These are phyloP conservation scores for Anadara kagoshimensis DNA, from an alignment of 1,140 invertebrate species.

Conservation along the genomic window DNA sequence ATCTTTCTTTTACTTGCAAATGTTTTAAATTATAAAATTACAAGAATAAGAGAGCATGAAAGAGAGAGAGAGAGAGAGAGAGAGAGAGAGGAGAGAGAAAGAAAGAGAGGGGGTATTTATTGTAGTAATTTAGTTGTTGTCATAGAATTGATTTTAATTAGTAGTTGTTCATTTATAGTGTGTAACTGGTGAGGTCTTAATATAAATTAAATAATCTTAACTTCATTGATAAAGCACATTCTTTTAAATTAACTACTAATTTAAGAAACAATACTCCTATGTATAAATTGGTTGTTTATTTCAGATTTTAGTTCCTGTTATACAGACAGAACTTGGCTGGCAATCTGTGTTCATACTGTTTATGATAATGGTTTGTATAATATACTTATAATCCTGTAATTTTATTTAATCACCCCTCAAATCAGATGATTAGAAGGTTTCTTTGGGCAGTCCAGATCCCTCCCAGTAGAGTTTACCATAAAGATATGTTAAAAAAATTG, in stretches of 20 bases:
- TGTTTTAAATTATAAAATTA: too few species aligned
- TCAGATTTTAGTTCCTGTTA: conserved; percentile 71
- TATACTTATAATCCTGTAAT: background rate
- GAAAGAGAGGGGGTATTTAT: too few species aligned
- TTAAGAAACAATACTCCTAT: background rate
- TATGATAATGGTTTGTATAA: conserved; percentile 71
- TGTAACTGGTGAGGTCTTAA: background rate
- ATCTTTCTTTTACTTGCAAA: too few species aligned
- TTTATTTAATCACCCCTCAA: background rate
- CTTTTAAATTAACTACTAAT: background rate
- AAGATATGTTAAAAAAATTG: background rate
- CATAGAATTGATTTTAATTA: too few species aligned
- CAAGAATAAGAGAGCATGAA: too few species aligned
- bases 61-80: too few species aligned
- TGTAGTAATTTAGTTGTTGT: too few species aligned
- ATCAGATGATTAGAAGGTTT: background rate
- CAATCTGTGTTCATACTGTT: conserved; percentile 75
- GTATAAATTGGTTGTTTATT: conserved; percentile 27
- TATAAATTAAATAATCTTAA: background rate
- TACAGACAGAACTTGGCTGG: conserved; percentile 73
- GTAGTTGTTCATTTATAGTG: background rate
- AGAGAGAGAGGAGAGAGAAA: too few species aligned
- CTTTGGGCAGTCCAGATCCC: background rate
- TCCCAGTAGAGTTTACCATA: background rate
- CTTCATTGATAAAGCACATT: background rate